Evolutionary conservation across 92 coral and sea anemone species (phyloP).

Genomic region (Meandrina meandrites): DNA sequence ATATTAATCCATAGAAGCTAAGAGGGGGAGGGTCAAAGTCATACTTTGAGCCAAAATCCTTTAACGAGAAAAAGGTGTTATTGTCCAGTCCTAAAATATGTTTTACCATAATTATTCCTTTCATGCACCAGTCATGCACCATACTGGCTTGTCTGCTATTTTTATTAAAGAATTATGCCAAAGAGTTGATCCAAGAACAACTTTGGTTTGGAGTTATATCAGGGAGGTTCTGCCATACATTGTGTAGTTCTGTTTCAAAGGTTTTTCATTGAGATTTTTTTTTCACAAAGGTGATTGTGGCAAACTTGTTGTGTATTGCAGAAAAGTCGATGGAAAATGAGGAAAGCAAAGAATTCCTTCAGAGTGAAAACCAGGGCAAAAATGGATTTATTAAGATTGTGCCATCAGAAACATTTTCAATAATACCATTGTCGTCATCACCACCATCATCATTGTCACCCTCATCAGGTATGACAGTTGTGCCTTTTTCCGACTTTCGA

Average conservation of each 20-base stretch:
- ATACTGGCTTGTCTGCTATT: too few relatives aligned
- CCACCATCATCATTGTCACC: neutral
- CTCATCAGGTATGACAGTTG: constrained; percentile 1
- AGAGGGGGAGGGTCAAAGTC: too few relatives aligned
- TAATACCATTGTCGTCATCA: neutral
- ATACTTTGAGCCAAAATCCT: too few relatives aligned
- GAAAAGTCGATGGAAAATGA: neutral
- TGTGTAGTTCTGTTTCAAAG: neutral
- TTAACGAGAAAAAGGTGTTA: too few relatives aligned
- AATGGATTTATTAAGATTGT: neutral
- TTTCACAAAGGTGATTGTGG: neutral
- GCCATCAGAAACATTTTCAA: neutral
- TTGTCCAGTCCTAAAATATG: too few relatives aligned
- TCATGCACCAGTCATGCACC: too few relatives aligned
- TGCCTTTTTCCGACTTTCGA: neutral
- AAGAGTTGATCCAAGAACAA: too few relatives aligned
- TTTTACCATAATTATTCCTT: too few relatives aligned
- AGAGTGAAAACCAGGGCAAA: neutral
- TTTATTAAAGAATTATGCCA: too few relatives aligned
- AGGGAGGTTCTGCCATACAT: too few relatives aligned
- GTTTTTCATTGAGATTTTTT: neutral
- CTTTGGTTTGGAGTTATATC: too few relatives aligned
- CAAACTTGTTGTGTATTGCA: neutral
- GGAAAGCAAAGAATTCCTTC: neutral
- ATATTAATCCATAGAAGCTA: too few relatives aligned